These are phyloP conservation scores for Leiothrix lutea DNA, from an alignment of 2,113 vertebrate genomes.

Conservation along the genomic window DNA sequence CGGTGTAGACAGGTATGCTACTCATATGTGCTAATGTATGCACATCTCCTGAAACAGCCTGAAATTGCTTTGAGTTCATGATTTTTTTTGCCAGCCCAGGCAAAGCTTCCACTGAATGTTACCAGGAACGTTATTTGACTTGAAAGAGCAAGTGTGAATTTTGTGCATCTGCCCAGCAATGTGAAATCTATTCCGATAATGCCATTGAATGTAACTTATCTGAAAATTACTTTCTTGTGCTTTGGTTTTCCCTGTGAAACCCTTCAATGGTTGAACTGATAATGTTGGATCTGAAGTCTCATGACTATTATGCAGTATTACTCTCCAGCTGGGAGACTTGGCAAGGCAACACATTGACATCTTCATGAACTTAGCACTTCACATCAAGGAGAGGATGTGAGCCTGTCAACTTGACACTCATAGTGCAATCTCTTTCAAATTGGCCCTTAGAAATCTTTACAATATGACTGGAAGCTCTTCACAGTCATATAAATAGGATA, in stretches of 20 bases:
- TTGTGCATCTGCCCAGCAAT: not conserved
- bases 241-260: not conserved
- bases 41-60: not conserved
- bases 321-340: conserved; percentile 48
- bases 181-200: not conserved
- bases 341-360: conserved; percentile 17
- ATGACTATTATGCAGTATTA: not conserved
- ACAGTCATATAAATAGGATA: not conserved
- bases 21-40: not conserved
- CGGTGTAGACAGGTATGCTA: not conserved
- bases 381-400: conserved; percentile 36
- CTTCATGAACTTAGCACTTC: conserved; percentile 60
- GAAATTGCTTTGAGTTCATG: not conserved
- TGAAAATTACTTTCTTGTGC: not conserved
- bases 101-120: not conserved
- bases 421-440: not conserved
- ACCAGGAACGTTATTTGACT: not conserved
- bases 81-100: not conserved
- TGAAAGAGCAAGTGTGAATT: not conserved
- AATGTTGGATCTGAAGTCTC: not conserved
- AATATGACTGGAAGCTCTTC: conserved; percentile 45
- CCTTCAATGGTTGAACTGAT: not conserved
- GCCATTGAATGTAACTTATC: not conserved
- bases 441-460: conserved; percentile 40
- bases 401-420: conserved; percentile 28